Conservation (phyloP, 2,888 invertebrate genomes). For the Microchrysa polita region DNA sequence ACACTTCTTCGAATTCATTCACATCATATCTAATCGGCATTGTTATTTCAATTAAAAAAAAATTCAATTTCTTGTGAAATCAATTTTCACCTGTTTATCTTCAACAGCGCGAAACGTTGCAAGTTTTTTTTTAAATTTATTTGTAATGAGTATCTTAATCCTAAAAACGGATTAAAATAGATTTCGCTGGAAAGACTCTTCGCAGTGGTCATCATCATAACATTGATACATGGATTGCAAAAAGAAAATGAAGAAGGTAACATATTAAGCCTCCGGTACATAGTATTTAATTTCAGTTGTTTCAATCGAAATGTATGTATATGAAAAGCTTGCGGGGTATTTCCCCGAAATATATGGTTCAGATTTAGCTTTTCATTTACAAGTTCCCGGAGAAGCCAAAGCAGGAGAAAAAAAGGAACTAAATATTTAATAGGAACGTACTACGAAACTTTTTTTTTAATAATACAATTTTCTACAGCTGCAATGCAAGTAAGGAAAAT, state of each 20-base stretch:
- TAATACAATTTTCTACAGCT: not conserved
- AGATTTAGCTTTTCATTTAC: not conserved
- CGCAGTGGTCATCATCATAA: not conserved
- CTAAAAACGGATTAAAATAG: slow-evolving; percentile 1
- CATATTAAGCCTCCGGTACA: not conserved
- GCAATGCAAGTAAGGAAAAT: not conserved
- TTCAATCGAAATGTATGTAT: slow-evolving; percentile 6
- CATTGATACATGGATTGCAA: slow-evolving; percentile 6
- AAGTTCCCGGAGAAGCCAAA: not conserved
- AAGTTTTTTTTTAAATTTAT: too few relatives aligned
- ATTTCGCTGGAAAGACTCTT: not conserved
- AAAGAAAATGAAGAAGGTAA: not conserved
- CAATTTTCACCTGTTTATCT: too few relatives aligned
- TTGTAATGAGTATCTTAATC: too few relatives aligned
- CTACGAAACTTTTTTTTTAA: not conserved
- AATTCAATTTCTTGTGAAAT: too few relatives aligned
- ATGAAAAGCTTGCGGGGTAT: not conserved
- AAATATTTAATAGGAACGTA: not conserved
- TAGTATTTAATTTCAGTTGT: not conserved
- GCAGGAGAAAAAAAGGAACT: not conserved
- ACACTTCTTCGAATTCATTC: too few relatives aligned
- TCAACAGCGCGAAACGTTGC: too few relatives aligned
- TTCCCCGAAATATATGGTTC: not conserved
- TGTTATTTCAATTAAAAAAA: too few relatives aligned
- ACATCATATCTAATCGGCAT: too few relatives aligned